phyloP scores from a whole-genome alignment of 35 echinoderm and acorn worm species.

The Lytechinus pictus region DNA sequence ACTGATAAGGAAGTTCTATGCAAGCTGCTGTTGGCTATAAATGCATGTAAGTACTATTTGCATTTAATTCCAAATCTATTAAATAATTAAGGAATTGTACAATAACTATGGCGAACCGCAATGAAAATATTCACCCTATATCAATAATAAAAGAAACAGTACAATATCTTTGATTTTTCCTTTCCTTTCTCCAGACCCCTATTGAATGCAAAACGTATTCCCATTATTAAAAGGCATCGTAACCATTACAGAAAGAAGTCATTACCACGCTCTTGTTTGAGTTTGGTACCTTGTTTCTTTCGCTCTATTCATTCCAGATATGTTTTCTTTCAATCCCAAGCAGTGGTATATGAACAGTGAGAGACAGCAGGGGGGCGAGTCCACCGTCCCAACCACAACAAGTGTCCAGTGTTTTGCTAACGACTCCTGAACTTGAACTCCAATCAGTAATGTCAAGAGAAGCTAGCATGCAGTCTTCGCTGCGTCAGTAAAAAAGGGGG shows the following conservation, averaged over 20 bases:
- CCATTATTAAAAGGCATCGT: background rate
- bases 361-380: background rate
- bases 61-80: too few species aligned
- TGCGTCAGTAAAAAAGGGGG: background rate
- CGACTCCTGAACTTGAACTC: background rate
- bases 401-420: constrained; percentile 10
- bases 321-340: background rate
- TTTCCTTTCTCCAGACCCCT: background rate
- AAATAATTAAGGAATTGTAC: too few species aligned
- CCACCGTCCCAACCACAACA: background rate
- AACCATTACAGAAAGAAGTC: background rate
- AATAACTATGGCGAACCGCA: too few species aligned
- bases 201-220: background rate
- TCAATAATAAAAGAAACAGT: background rate
- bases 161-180: background rate
- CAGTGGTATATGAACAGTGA: background rate
- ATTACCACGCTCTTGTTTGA: background rate
- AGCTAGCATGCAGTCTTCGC: background rate
- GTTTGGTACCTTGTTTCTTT: background rate
- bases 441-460: background rate
- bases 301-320: background rate
- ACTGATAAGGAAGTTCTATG: too few species aligned
- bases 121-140: background rate
- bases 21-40: too few species aligned
- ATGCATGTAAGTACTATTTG: too few species aligned